Conservation (phyloP, 2,113 vertebrate species). For the Poicephalus meyeri region DNA sequence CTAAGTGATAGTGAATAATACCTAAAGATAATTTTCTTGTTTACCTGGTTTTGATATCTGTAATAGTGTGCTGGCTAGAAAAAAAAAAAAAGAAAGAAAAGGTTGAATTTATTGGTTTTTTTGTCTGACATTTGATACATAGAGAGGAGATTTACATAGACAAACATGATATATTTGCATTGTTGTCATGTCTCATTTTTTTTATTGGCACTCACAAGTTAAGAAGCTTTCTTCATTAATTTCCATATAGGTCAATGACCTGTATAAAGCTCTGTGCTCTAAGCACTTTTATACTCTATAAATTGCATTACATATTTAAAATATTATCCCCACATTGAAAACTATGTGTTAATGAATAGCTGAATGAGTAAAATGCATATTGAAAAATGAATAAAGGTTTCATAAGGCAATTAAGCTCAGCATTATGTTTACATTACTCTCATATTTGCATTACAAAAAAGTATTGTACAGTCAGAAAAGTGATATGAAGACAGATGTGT, state of each 20-base stretch:
- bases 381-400: conserved; percentile 36
- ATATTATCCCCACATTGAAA: conserved; percentile 28
- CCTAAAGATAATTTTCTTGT: neutral
- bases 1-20: neutral
- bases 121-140: neutral
- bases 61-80: neutral
- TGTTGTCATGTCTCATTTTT: neutral
- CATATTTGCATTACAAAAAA: neutral
- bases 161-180: neutral
- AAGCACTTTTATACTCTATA: conserved; percentile 52
- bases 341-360: conserved; percentile 46
- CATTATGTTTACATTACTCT: neutral
- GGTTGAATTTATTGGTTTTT: conserved; percentile 24
- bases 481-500: neutral
- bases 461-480: neutral
- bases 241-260: conserved; percentile 52
- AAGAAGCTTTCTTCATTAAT: conserved; percentile 48
- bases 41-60: neutral
- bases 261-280: neutral
- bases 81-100: neutral
- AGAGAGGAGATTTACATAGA: neutral
- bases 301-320: conserved; percentile 51
- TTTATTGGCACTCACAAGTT: neutral
- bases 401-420: neutral
- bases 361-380: neutral